Evolutionary conservation across 64 coral and sea anemone species (phyloP), one percentile per base, ranked within the genome.

Genomic region (Stichodactyla mertensii): DNA sequence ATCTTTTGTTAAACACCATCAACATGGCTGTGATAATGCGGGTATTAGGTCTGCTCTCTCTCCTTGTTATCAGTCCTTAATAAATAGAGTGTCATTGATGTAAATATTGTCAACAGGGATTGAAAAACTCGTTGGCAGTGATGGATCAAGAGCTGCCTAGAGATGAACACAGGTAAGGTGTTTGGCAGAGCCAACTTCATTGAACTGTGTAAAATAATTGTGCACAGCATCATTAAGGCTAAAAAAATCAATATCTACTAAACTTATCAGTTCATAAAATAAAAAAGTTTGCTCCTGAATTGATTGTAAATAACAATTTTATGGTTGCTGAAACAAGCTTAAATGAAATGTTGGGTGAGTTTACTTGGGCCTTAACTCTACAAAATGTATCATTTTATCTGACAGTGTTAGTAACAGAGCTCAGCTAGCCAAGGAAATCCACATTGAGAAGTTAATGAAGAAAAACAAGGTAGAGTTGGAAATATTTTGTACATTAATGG

Each of bases 381-480:
- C 36, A 45, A 45, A 45, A 45, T 45, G 36, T 45, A 2, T 45
- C 36, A 45, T 45, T 45, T 45, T 45, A 45, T 45, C 36, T 36
- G 66, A 4, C n/a, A 98, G 96, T 79, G 92, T 98, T 23, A 95
- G 90, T 58, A 98, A 98, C 83, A 91, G 96, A 86, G 88, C 88
- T 0, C 90, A 94, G 54, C 88, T 98, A 52, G 96, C 92, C 57
- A 98, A 98, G 90, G 96, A 98, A 86, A 87, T 98, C 82, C 88
- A 95, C 81, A 98, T 98, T 83, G 93, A 98, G 81, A 98, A 85
- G 51, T 61, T 98, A 5, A 98, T 98, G 92, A 98, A 98, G 52
- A 98, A 90, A 62, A 98, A 98, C 74, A 98, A 98, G 86, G 96
- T 92, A 55, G 24, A 16, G 36, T n/a, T 14, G 6, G 22, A 16